Evolutionary conservation across 37 sponge, comb jelly and placozoan species (phyloP), one percentile per base, ranked within the genome.

Genomic region (Hormiphora californensis): DNA sequence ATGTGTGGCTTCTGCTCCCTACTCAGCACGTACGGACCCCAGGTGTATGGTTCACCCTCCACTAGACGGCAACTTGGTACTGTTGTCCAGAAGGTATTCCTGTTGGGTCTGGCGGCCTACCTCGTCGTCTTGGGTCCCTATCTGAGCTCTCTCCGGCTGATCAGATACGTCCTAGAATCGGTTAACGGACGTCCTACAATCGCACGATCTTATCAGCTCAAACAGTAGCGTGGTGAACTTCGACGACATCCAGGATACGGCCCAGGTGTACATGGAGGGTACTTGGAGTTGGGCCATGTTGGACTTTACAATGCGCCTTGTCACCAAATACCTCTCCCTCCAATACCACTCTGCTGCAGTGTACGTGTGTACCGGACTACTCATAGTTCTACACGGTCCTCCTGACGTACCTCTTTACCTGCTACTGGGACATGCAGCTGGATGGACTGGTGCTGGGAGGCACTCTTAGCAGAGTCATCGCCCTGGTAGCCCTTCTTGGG

Each of bases 281-380:
- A 73, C 81, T 25, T 73, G 81, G 81, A 27, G 25, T 4, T 73
- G 81, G 81, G 81, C 46, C 5, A 1, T 73, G 0, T 46, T 73
- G 25, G 81, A 73, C 46, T 73, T 73, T 46, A 27, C 81, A n/a
- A 73, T 73, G 81, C 40, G 81, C 3, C 81, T 73, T 1, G 36
- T 73, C 8, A 32, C 81, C n/a, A 73, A 73, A 46, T 73, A 73
- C 25, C 81, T 73, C 30, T 36, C 39, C 38, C 81, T 73, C 41
- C 81, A 73, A 28, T 73, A 73, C 81, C 81, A 73, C 81, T 73
- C 81, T 41, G 43, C 46, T 41, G 36, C 81, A 3, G 81, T 73
- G n/a, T 73, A 73, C 46, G 0, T 21, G 4, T 43, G 81, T 46
- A 73, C 81, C 0, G 81, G 46, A 1, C 35, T 73, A 4, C 81